Base-by-base conservation (phyloP, 2,888 invertebrate species). In the Notodonta ziczac region DNA sequence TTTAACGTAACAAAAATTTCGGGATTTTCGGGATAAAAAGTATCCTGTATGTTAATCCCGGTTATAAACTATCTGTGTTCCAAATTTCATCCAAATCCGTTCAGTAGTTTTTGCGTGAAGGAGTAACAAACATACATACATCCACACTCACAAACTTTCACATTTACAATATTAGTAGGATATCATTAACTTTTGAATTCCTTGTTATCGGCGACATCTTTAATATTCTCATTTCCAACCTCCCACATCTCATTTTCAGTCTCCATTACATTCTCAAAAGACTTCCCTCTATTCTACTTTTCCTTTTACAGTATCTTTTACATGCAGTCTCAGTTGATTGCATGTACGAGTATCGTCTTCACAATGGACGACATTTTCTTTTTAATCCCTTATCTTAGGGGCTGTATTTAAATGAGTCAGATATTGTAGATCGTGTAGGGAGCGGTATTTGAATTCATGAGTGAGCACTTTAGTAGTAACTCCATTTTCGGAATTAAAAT, bases 271-370 rank as follows among this genome's bases (percentile, higher is more conserved):
- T 62, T 63, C 61, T 67, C 65, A 76, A 74, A 76, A 72, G 67
- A 69, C 69, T 60, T 77, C 65, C 63, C 61, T 70, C 66, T 66
- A 70, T 83, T 84, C 84, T 79, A 67, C 80, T 82, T 80, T 82
- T 70, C 60, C 70, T 62, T 69, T 72, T 68, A 60, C 8, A 13
- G 67, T 68, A 74, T 74, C 69, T 73, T 76, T 70, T 76, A 70
- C 65, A 62, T 80, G 75, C 75, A 83, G 84, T 86, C 86, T 83
- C 85, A 79, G 85, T 76, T 87, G 87, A 87, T 86, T 86, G 85
- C 85, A 81, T 81, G 78, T 72, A 77, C 79, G 82, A 85, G 85
- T 83, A 84, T 77, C 61, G 68, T 73, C 67, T 74, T 73, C 72
- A 76, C 76, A 83, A 82, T 78, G 74, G 81, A 82, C 62, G 74